Evolutionary conservation across 2,797 vertebrate genomes (phyloP), one percentile per base, ranked within the genome.

Genomic region (Rhinella marina): DNA sequence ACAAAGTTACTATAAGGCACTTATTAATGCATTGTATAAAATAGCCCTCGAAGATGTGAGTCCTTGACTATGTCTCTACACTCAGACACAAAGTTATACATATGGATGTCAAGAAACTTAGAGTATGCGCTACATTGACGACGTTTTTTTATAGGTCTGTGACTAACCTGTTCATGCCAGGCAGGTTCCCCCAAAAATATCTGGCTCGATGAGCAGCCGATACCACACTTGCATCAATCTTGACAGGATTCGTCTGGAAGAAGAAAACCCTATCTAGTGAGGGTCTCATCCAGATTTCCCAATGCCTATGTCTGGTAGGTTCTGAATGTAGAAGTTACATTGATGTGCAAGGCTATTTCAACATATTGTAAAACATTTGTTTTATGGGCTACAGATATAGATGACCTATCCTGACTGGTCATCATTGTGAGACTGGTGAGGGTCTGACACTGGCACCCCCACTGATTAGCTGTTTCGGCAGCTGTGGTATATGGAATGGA

Each of bases 101-200:
- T 8, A 41, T 14, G 7, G 0, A 32, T 32, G 14, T 72, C 13
- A 32, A 29, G 27, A 41, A 72, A 32, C 1, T 14, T 0, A 16
- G 14, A 72, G 68, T 7, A 1, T 0, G 13, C 16, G 68, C 27
- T 72, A 72, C 14, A 72, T 72, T 19, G 68, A 72, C 8, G 29
- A 72, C 7, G 41, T 56, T 56, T 56, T 12, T 56, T 3, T 56
- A 14, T 59, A 59, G 2, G 1, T 75, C 21, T 11, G 0, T 3
- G 84, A 97, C 97, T 93, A 90, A 98, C 98, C 98, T 99, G 97
- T 97, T 98, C 98, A 99, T 99, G 90, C 97, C 98, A 23, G 98
- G 98, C 90, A 99, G 97, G 95, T 99, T 99, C 68, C 98, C 98
- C 98, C 98, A 99, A 95, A 99, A 99, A 94, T 99, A 99, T 77